Evolutionary conservation across 2,113 vertebrate species (phyloP).

Genomic region (Lates calcarifer): DNA sequence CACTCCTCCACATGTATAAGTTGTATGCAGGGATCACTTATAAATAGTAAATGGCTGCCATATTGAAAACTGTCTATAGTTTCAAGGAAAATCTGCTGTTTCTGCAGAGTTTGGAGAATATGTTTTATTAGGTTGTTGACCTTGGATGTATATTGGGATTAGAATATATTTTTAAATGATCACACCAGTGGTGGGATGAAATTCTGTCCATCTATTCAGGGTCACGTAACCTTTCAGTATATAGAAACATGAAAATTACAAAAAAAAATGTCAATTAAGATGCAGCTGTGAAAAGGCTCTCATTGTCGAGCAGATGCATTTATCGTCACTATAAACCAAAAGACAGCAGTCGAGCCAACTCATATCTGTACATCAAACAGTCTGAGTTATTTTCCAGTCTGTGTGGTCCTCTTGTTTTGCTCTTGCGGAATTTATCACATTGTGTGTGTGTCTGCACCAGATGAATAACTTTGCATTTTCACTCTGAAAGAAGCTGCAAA

Average conservation of each 20-base stretch:
- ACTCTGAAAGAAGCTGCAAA: too few species aligned
- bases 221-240: background rate
- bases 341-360: too few species aligned
- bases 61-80: slow-evolving; percentile 5
- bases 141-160: slow-evolving; percentile 23
- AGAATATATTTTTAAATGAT: slow-evolving; percentile 40
- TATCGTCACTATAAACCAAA: slow-evolving; percentile 8
- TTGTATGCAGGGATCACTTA: slow-evolving; percentile 44
- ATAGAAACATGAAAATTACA: slow-evolving; percentile 19
- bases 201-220: slow-evolving; percentile 15
- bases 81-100: background rate
- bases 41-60: slow-evolving; percentile 52
- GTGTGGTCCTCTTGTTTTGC: slow-evolving; percentile 7
- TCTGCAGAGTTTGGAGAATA: slow-evolving; percentile 13
- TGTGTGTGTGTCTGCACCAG: slow-evolving; percentile 3
- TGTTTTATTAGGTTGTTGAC: slow-evolving; percentile 26
- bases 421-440: slow-evolving; percentile 19
- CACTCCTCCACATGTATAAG: slow-evolving; percentile 56
- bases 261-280: slow-evolving; percentile 27
- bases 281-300: background rate
- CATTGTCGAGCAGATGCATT: slow-evolving; percentile 4
- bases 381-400: slow-evolving; percentile 22
- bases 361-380: slow-evolving; percentile 16
- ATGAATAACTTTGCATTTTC: slow-evolving; percentile 49
- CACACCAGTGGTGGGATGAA: background rate